Conservation (phyloP, 2,113 vertebrate genomes). For the Lethenteron camtschaticum region DNA sequence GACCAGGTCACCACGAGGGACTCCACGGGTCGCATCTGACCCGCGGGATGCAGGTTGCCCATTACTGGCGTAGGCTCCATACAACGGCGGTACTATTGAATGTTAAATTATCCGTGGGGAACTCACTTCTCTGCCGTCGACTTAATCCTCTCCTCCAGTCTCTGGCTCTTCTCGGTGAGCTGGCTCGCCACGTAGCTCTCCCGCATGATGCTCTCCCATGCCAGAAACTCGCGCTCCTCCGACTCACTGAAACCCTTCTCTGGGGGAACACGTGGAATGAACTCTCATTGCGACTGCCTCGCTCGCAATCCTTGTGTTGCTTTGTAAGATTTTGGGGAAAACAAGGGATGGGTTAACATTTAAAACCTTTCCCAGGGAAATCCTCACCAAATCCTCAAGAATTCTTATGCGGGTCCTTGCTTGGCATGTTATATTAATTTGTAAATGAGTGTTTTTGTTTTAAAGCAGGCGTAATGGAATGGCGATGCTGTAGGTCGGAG, state of each 20-base stretch:
- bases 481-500: too few species aligned
- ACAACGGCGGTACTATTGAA: too few species aligned
- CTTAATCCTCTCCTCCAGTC: slow-evolving; percentile 33
- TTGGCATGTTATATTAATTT: too few species aligned
- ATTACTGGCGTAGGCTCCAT: too few species aligned
- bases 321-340: background rate
- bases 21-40: too few species aligned
- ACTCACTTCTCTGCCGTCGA: slow-evolving; percentile 47
- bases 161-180: slow-evolving; percentile 30
- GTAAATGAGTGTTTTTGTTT: too few species aligned
- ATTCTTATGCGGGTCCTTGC: background rate
- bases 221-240: slow-evolving; percentile 50
- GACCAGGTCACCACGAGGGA: too few species aligned
- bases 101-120: background rate
- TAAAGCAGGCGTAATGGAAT: too few species aligned
- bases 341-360: background rate
- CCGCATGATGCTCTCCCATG: slow-evolving; percentile 68
- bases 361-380: background rate
- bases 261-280: slow-evolving; percentile 13
- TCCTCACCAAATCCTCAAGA: background rate
- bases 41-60: too few species aligned
- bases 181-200: slow-evolving; percentile 49
- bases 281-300: background rate
- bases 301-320: background rate
- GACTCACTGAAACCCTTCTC: slow-evolving; percentile 35